phyloP scores from a whole-genome alignment of 2,113 vertebrate genomes.

The Pyxicephalus adspersus region DNA sequence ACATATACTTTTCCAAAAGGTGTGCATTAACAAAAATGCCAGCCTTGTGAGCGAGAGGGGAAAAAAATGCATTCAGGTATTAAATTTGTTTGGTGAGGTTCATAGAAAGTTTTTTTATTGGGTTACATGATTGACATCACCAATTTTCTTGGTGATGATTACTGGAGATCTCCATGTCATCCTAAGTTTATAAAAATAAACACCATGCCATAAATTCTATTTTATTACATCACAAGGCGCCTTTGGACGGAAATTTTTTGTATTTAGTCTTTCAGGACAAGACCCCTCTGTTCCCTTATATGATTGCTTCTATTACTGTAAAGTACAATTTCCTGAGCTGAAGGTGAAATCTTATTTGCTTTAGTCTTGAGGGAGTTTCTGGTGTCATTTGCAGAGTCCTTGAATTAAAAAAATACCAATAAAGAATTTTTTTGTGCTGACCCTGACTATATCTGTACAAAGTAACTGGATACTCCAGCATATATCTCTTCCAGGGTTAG shows the following conservation, averaged over 20 bases:
- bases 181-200: neutral
- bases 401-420: neutral
- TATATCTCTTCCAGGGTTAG: neutral
- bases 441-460: constrained; percentile 18
- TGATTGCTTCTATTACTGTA: neutral
- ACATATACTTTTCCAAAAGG: too few relatives aligned
- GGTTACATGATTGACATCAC: too few relatives aligned
- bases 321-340: constrained; percentile 1
- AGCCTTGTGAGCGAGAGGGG: too few relatives aligned
- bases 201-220: neutral
- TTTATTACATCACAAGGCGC: neutral
- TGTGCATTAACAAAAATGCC: too few relatives aligned
- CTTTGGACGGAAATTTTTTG: neutral
- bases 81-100: too few relatives aligned
- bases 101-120: too few relatives aligned
- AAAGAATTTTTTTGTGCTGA: neutral
- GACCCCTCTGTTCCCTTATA: neutral
- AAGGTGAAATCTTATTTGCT: constrained; percentile 7
- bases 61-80: too few relatives aligned
- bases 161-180: neutral
- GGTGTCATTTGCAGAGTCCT: neutral
- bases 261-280: neutral
- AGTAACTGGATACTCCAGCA: neutral
- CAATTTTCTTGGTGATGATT: neutral
- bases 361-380: neutral